Conservation (phyloP, 2,888 invertebrate species). For the Nesidiocoris tenuis region DNA sequence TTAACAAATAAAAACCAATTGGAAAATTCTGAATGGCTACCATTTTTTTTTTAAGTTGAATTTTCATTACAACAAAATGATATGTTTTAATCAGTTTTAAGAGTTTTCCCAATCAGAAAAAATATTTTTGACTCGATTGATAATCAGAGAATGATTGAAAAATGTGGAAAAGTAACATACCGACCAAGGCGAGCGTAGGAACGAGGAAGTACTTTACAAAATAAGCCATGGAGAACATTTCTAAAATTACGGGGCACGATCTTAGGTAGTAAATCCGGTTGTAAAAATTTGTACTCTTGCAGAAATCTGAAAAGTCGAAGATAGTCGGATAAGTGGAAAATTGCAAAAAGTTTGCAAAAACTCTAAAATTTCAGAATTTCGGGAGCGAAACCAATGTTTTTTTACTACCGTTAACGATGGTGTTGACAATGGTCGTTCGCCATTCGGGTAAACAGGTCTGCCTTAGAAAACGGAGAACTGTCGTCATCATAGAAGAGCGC, state of each 20-base stretch:
- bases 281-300: slow-evolving; percentile 64
- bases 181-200: slow-evolving; percentile 60
- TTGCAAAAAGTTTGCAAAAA: too few relatives aligned
- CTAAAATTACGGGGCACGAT: slow-evolving; percentile 63
- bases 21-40: too few relatives aligned
- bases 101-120: too few relatives aligned
- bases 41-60: too few relatives aligned
- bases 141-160: too few relatives aligned
- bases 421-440: slow-evolving; percentile 62
- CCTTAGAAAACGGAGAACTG: slow-evolving; percentile 10
- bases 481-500: slow-evolving; percentile 6
- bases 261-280: slow-evolving; percentile 67
- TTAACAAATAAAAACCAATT: too few relatives aligned
- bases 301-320: slow-evolving; percentile 61
- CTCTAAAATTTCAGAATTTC: background rate
- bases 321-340: too few relatives aligned
- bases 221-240: slow-evolving; percentile 67
- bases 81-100: too few relatives aligned
- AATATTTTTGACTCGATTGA: too few relatives aligned
- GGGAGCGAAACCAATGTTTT: background rate
- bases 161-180: too few relatives aligned
- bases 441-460: slow-evolving; percentile 60
- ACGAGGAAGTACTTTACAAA: slow-evolving; percentile 69
- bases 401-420: slow-evolving; percentile 55
- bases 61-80: too few relatives aligned